phyloP scores from a whole-genome alignment of 2,888 invertebrate species.

The Galerucella calmariensis region DNA sequence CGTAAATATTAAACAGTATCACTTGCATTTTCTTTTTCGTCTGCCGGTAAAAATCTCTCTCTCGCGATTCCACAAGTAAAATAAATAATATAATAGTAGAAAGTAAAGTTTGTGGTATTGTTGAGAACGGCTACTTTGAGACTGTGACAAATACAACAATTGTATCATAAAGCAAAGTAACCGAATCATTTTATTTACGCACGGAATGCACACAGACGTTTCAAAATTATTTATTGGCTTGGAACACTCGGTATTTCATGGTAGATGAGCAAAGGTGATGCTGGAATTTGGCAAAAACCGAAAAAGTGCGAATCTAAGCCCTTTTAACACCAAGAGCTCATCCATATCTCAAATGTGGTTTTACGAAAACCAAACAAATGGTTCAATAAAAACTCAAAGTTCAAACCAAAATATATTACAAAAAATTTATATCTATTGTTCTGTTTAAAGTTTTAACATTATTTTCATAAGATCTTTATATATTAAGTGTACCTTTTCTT shows the following conservation, averaged over 20 bases:
- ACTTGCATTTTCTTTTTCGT: slow-evolving; percentile 30
- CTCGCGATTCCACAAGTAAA: neutral
- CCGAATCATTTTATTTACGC: slow-evolving; percentile 48
- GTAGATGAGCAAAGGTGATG: neutral
- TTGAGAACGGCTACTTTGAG: slow-evolving; percentile 35
- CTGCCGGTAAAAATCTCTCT: slow-evolving; percentile 3
- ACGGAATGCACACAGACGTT: slow-evolving; percentile 43
- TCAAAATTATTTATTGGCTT: slow-evolving; percentile 46
- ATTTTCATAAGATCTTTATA: no score
- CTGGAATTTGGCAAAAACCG: neutral
- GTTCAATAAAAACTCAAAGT: no score
- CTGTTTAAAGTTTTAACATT: no score
- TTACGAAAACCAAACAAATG: no score
- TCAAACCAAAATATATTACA: no score
- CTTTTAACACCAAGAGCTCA: no score
- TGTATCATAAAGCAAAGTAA: slow-evolving; percentile 44
- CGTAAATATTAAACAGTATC: slow-evolving; percentile 14
- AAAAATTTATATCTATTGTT: no score
- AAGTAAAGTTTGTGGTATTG: slow-evolving; percentile 39
- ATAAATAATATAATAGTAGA: slow-evolving; percentile 13
- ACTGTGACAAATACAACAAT: slow-evolving; percentile 46
- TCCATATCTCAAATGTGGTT: no score
- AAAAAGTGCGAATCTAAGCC: neutral
- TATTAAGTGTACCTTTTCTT: no score
- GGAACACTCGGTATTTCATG: neutral